A percentile compares a stretch with the other conserved stretches of the same genome.
Conservation (phyloP, 2,888 invertebrate species). For the Synanthedon vespiformis region DNA sequence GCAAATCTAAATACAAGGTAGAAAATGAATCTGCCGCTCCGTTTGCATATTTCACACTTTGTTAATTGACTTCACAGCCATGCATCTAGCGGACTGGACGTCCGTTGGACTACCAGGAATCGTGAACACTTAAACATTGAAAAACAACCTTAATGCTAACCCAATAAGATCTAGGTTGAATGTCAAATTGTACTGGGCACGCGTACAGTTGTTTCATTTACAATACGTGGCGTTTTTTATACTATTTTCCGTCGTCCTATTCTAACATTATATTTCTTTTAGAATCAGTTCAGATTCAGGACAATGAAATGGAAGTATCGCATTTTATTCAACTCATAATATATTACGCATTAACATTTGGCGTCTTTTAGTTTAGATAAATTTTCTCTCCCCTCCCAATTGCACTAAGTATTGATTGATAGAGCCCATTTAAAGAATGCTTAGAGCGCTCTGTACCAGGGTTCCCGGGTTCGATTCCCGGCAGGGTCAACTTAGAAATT, state of each 20-base stretch:
- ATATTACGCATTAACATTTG: not conserved
- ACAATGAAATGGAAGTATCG: not conserved
- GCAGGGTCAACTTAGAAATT: too few species aligned
- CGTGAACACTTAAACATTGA: slow-evolving; percentile 1
- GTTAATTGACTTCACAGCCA: slow-evolving; percentile 36
- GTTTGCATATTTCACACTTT: slow-evolving; percentile 49
- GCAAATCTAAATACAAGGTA: not conserved
- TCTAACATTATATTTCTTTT: slow-evolving; percentile 12
- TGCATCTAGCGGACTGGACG: slow-evolving; percentile 20
- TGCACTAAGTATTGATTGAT: too few species aligned
- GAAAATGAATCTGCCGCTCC: slow-evolving; percentile 11
- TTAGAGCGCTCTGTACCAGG: too few species aligned
- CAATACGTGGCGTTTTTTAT: slow-evolving; percentile 14
- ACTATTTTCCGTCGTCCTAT: slow-evolving; percentile 8
- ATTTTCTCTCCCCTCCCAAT: too few species aligned
- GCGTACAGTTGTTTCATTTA: slow-evolving; percentile 29
- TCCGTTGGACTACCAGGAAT: slow-evolving; percentile 11
- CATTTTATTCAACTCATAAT: not conserved
- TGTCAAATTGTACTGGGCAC: slow-evolving; percentile 8
- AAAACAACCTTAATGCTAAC: not conserved
- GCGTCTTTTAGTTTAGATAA: not conserved
- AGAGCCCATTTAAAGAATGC: too few species aligned
- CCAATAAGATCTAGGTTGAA: not conserved
- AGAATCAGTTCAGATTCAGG: slow-evolving; percentile 9
- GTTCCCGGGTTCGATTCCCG: too few species aligned